Evolutionary conservation across 2,113 vertebrate species (phyloP).

Genomic region (Chlorodrepanis virens): DNA sequence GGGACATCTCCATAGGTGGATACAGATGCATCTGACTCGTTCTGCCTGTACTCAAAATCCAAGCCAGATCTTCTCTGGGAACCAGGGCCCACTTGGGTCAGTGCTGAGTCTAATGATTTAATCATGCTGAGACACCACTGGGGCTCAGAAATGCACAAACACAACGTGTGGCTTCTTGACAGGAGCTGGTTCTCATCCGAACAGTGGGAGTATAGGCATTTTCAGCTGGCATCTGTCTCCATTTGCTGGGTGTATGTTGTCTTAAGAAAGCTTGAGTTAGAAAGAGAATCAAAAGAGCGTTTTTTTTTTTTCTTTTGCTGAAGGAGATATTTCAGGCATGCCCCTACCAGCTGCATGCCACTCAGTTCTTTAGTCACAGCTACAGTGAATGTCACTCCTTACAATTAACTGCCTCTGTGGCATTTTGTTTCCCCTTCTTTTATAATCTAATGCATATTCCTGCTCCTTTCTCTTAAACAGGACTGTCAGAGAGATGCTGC

Average conservation of each 20-base stretch:
- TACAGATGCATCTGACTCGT: not conserved
- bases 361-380: not conserved
- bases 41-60: not conserved
- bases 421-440: not conserved
- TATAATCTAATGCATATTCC: constrained; percentile 24
- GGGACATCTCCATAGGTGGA: not conserved
- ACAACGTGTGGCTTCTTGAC: not conserved
- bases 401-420: not conserved
- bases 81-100: not conserved
- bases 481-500: constrained; percentile 66
- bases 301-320: not conserved
- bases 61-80: not conserved
- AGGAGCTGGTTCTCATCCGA: not conserved
- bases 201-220: not conserved
- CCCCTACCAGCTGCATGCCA: not conserved
- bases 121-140: not conserved
- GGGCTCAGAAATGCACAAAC: not conserved
- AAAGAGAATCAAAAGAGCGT: not conserved
- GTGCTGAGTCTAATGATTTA: not conserved
- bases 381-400: not conserved
- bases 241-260: not conserved
- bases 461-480: constrained; percentile 60
- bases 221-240: not conserved
- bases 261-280: not conserved
- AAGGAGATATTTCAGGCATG: not conserved